Evolutionary conservation across 2,888 invertebrate genomes (phyloP).

Genomic region (Agrotis exclamationis): DNA sequence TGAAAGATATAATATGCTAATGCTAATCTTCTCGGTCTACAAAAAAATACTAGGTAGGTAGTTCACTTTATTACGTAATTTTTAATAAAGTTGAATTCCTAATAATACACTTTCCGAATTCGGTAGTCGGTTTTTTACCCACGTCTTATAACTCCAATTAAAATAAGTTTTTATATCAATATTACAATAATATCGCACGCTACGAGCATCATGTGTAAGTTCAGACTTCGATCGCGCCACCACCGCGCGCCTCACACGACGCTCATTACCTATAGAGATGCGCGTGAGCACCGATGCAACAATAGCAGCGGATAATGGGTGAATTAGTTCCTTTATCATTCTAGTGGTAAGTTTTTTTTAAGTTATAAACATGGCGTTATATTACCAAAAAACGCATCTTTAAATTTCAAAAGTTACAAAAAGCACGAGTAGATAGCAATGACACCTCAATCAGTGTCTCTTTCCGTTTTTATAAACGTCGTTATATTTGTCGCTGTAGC

Average conservation of each 20-base stretch:
- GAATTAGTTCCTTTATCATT: constrained; percentile 38
- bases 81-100: too few relatives aligned
- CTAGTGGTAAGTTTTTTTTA: constrained; percentile 23
- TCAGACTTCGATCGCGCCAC: constrained; percentile 52
- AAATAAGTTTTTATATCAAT: constrained; percentile 35
- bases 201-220: constrained; percentile 27
- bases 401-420: constrained; percentile 1
- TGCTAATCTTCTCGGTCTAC: background rate
- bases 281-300: constrained; percentile 33
- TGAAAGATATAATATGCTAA: background rate
- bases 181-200: constrained; percentile 49
- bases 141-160: background rate
- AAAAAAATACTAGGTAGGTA: too few relatives aligned
- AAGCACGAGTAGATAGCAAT: background rate
- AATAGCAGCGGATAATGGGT: constrained; percentile 43
- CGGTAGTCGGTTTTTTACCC: constrained; percentile 1
- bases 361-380: background rate
- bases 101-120: background rate
- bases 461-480: constrained; percentile 19
- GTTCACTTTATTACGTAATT: too few relatives aligned
- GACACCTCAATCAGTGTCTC: constrained; percentile 24
- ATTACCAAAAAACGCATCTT: too few relatives aligned
- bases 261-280: constrained; percentile 58
- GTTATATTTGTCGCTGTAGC: constrained; percentile 21
- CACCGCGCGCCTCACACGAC: constrained; percentile 58